Evolutionary conservation across 2,888 invertebrate genomes (phyloP).

Genomic region (Sinopyrophorus schimmeli): DNA sequence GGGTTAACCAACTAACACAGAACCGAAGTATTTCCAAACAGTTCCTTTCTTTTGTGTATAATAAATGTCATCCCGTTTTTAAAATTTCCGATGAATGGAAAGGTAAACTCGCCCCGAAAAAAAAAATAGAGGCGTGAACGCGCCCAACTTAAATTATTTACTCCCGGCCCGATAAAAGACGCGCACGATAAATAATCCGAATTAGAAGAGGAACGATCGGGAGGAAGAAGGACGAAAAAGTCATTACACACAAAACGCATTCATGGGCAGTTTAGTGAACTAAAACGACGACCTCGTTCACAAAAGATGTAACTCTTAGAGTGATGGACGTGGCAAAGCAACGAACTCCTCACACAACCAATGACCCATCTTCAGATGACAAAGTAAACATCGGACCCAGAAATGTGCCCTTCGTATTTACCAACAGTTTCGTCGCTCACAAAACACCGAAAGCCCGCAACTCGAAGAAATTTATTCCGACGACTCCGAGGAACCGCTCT

Average conservation of each 20-base stretch:
- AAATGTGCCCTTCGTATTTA: slow-evolving; percentile 22
- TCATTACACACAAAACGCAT: slow-evolving; percentile 22
- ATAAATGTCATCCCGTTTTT: slow-evolving; percentile 47
- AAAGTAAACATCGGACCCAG: slow-evolving; percentile 33
- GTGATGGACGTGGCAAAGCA: slow-evolving; percentile 30
- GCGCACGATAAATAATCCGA: no score
- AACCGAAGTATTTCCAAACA: slow-evolving; percentile 45
- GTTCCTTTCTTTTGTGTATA: slow-evolving; percentile 44
- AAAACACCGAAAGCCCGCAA: no score
- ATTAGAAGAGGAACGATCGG: no score
- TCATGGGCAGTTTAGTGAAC: slow-evolving; percentile 29
- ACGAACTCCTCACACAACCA: slow-evolving; percentile 33
- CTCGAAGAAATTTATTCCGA: no score
- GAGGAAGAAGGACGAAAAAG: no score
- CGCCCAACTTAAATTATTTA: no score
- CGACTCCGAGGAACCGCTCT: no score
- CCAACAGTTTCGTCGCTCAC: no score
- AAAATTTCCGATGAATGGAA: slow-evolving; percentile 45
- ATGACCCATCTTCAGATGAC: slow-evolving; percentile 34
- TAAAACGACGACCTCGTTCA: slow-evolving; percentile 31
- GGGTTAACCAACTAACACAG: slow-evolving; percentile 45
- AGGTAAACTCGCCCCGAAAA: slow-evolving; percentile 38
- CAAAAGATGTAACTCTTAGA: slow-evolving; percentile 33
- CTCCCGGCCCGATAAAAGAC: no score
- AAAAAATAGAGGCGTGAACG: slow-evolving; percentile 42